Conservation (phyloP, 1,140 invertebrate species). For the Eurosta solidaginis region DNA sequence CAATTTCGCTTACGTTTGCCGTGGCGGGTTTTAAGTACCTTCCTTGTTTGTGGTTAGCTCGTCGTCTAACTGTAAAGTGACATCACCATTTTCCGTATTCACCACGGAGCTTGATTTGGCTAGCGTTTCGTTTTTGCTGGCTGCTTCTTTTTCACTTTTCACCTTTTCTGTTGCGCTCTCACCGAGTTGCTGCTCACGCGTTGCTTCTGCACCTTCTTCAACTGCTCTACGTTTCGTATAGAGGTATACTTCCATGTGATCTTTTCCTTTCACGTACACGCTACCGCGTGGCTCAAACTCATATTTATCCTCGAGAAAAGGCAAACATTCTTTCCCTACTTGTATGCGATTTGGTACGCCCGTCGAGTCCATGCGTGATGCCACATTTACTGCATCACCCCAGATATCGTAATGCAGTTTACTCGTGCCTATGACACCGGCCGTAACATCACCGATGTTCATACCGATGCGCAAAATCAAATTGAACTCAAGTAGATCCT, state of each 20-base stretch:
- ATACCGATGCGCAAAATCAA: constrained; percentile 86
- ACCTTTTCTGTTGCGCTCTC: constrained; percentile 7
- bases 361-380: constrained; percentile 93
- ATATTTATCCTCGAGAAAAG: constrained; percentile 70
- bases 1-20: not conserved
- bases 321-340: constrained; percentile 75
- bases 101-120: not conserved
- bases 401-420: constrained; percentile 98
- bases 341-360: constrained; percentile 86
- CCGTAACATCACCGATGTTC: constrained; percentile 88
- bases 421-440: constrained; percentile 94
- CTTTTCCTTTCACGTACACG: constrained; percentile 94
- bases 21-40: not conserved
- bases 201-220: too few relatives aligned
- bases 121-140: not conserved
- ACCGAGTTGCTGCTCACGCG: too few relatives aligned
- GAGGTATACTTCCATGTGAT: constrained; percentile 89
- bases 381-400: constrained; percentile 98
- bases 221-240: constrained; percentile 41
- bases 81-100: not conserved
- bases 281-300: constrained; percentile 82
- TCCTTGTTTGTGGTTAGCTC: not conserved
- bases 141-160: not conserved
- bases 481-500: constrained; percentile 85
- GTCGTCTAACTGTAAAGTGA: not conserved